Conservation (phyloP, 2,113 vertebrate species). For the Nibea coibor region DNA sequence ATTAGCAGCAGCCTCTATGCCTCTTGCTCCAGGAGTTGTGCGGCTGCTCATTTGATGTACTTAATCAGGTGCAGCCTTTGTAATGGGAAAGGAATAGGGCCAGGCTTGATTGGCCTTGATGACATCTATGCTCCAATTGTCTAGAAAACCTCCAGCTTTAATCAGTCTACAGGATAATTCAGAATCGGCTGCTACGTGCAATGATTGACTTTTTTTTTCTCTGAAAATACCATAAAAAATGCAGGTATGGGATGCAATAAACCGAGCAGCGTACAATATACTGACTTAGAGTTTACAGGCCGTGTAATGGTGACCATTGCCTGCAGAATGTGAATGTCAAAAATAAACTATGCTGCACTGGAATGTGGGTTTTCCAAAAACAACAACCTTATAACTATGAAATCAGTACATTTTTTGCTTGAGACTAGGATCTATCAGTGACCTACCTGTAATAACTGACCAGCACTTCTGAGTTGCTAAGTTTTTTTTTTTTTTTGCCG, state of each 20-base stretch:
- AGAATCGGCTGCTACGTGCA: slow-evolving; percentile 58
- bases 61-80: slow-evolving; percentile 84
- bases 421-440: not conserved
- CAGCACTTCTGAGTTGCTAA: not conserved
- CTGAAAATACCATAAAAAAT: slow-evolving; percentile 64
- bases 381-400: not conserved
- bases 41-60: slow-evolving; percentile 79
- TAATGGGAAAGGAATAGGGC: slow-evolving; percentile 83
- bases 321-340: slow-evolving; percentile 15
- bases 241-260: slow-evolving; percentile 55
- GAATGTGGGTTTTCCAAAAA: not conserved
- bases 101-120: slow-evolving; percentile 84
- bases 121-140: slow-evolving; percentile 84
- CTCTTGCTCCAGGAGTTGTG: slow-evolving; percentile 74
- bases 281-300: slow-evolving; percentile 33
- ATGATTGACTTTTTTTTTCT: slow-evolving; percentile 63
- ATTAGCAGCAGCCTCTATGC: slow-evolving; percentile 77
- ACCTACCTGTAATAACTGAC: not conserved
- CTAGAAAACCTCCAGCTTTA: slow-evolving; percentile 81
- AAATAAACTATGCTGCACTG: not conserved
- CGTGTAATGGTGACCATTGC: slow-evolving; percentile 1
- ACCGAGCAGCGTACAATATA: slow-evolving; percentile 35
- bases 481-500: too few species aligned
- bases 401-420: not conserved
- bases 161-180: slow-evolving; percentile 77